Conservation (phyloP, 2,113 vertebrate species). For the Xyliphius kryptos region DNA sequence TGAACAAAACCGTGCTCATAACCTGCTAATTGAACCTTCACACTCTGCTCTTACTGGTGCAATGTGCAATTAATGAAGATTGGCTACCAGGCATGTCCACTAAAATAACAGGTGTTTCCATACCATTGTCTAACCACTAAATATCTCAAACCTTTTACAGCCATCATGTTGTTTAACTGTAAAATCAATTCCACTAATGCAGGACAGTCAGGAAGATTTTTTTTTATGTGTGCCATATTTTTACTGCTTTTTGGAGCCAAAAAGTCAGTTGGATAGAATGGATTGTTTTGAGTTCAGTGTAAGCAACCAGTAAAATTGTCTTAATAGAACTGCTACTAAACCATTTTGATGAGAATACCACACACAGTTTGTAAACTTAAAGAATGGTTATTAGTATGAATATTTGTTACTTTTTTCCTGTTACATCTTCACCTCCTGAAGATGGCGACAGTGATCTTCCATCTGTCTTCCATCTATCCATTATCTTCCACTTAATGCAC, state of each 20-base stretch:
- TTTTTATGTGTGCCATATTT: neutral
- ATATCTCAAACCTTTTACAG: neutral
- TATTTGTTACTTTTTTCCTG: neutral
- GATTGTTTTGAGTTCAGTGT: neutral
- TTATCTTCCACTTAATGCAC: too few relatives aligned
- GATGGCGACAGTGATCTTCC: conserved; percentile 17
- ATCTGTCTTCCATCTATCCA: too few relatives aligned
- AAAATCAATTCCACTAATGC: neutral
- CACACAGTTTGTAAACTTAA: neutral
- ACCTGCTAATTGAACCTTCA: too few relatives aligned
- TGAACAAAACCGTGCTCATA: too few relatives aligned
- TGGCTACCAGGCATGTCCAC: too few relatives aligned
- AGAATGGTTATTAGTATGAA: neutral
- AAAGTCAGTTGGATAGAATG: neutral
- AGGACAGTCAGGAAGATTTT: too few relatives aligned
- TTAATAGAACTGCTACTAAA: neutral
- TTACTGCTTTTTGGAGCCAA: neutral
- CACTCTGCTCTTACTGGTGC: too few relatives aligned
- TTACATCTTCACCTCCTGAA: conserved; percentile 3
- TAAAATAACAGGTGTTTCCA: too few relatives aligned
- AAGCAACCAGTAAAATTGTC: neutral
- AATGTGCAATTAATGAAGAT: too few relatives aligned
- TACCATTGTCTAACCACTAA: too few relatives aligned
- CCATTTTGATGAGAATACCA: neutral
- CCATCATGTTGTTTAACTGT: neutral